Percentiles rank a stretch among this genome's conserved stretches.
Evolutionary conservation across 2,797 vertebrate genomes (phyloP).

Genomic region (Hydrophis major): DNA sequence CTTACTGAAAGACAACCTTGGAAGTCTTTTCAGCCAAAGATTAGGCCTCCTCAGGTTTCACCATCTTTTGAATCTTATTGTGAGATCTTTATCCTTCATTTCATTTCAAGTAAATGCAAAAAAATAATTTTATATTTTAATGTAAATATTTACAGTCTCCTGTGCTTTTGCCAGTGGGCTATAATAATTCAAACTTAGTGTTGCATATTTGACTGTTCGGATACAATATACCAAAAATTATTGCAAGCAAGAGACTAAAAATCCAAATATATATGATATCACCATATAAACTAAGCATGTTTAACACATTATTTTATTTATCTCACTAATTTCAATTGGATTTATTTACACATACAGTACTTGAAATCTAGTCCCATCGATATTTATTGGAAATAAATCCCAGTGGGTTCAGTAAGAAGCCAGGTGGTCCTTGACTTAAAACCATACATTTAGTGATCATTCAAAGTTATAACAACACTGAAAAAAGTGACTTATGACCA

Average conservation of each 20-base stretch:
- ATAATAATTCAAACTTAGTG: slow-evolving; percentile 18
- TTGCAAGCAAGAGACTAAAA: background rate
- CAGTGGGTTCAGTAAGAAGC: background rate
- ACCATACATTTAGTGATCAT: background rate
- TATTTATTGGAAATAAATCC: background rate
- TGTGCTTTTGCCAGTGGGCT: slow-evolving; percentile 14
- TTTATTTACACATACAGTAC: background rate
- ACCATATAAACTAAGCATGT: background rate
- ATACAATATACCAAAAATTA: slow-evolving; percentile 16
- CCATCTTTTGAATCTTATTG: slow-evolving; percentile 23
- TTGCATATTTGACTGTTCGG: slow-evolving; percentile 1
- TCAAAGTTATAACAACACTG: background rate
- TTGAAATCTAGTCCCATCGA: background rate
- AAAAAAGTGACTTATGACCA: background rate
- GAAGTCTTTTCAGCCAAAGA: slow-evolving; percentile 18
- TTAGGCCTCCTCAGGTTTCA: slow-evolving; percentile 16
- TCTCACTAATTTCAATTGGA: background rate
- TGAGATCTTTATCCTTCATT: rapidly evolving
- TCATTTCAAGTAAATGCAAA: slow-evolving; percentile 22
- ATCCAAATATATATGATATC: background rate
- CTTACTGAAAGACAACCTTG: slow-evolving; percentile 53
- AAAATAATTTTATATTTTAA: slow-evolving; percentile 24
- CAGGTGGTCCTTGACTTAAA: background rate
- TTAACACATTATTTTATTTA: background rate
- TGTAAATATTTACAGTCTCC: slow-evolving; percentile 29